Conservation (phyloP, 2,797 vertebrate species). For the Chiroxiphia lanceolata region DNA sequence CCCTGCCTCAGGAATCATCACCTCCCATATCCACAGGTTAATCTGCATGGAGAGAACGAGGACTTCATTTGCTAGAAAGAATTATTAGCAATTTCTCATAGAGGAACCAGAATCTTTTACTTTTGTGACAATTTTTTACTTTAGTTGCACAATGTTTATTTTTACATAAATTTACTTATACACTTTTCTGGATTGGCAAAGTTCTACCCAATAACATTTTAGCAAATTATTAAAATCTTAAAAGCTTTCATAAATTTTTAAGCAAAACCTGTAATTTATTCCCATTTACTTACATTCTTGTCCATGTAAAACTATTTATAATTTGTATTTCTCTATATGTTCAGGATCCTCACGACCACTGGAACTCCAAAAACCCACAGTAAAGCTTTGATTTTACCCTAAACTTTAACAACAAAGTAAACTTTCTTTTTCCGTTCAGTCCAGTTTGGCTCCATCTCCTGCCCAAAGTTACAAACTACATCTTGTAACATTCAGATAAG, state of each 20-base stretch:
- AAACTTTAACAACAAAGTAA: background rate
- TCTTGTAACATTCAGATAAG: background rate
- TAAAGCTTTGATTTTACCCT: background rate
- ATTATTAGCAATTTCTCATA: background rate
- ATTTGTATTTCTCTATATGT: background rate
- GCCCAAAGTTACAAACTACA: conserved; percentile 31
- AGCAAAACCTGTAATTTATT: background rate
- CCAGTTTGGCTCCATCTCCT: conserved; percentile 51
- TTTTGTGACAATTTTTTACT: background rate
- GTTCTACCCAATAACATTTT: background rate
- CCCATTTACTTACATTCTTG: background rate
- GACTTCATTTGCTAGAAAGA: background rate
- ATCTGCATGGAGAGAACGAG: background rate
- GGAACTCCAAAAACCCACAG: background rate
- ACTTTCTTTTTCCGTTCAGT: background rate
- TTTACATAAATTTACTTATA: background rate
- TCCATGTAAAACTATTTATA: background rate
- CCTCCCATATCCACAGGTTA: background rate
- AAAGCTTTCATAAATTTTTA: background rate
- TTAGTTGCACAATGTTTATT: background rate
- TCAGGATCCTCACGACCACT: background rate
- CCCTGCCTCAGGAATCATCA: background rate
- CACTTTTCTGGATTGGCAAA: background rate
- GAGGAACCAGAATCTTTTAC: background rate
- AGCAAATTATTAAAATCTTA: background rate